A percentile compares a stretch with the other conserved stretches of the same genome.
Conservation (phyloP, 2,888 invertebrate genomes). For the Acanthosepion esculentum region DNA sequence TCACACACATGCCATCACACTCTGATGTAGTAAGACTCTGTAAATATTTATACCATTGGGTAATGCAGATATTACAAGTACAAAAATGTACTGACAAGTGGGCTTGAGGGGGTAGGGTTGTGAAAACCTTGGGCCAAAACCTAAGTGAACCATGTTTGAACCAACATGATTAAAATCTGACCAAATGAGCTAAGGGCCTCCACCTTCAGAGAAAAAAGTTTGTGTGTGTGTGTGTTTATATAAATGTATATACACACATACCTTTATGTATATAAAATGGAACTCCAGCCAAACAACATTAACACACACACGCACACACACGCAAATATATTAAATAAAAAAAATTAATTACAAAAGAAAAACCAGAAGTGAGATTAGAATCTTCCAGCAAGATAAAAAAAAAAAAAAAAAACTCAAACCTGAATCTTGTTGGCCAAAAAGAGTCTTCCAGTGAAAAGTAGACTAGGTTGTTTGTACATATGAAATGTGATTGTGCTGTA, state of each 20-base stretch:
- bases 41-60: slow-evolving; percentile 2
- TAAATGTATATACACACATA: neutral
- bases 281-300: neutral
- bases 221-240: neutral
- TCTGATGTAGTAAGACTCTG: neutral
- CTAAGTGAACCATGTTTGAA: neutral
- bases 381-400: neutral
- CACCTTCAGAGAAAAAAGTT: neutral
- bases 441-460: neutral
- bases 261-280: neutral
- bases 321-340: neutral
- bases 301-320: neutral
- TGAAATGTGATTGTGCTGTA: slow-evolving; percentile 25
- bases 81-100: slow-evolving; percentile 2
- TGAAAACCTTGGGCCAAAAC: neutral
- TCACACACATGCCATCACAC: neutral
- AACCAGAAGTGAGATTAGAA: neutral
- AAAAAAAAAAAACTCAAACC: neutral
- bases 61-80: too few relatives aligned
- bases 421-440: neutral
- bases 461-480: neutral
- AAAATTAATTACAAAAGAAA: neutral
- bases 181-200: neutral
- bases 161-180: neutral
- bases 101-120: neutral